These are phyloP conservation scores for Clarias platycephalus DNA, from an alignment of 2,797 vertebrate species.

Conservation along the genomic window DNA sequence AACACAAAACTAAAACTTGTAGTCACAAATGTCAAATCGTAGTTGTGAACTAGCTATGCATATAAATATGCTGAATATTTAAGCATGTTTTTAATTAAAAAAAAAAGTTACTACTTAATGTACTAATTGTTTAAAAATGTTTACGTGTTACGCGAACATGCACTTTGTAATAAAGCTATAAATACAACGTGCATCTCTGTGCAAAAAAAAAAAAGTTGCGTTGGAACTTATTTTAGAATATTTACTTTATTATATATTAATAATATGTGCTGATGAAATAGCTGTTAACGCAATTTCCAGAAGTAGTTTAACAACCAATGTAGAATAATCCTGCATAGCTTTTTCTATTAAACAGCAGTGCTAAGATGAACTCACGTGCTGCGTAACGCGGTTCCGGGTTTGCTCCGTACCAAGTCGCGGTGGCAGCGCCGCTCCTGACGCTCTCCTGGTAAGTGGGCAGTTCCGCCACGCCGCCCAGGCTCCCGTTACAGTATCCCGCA, in stretches of 20 bases:
- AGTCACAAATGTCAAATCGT: background rate
- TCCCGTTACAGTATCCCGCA: slow-evolving; percentile 86
- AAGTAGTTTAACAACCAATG: background rate
- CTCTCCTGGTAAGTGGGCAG: slow-evolving; percentile 86
- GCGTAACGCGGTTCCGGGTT: slow-evolving; percentile 87
- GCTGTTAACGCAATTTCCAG: background rate
- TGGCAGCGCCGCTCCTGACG: slow-evolving; percentile 78
- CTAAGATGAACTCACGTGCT: slow-evolving; percentile 78
- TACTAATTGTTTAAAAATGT: no score
- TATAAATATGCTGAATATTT: background rate
- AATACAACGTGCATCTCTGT: background rate
- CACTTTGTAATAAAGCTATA: background rate
- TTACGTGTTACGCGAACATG: background rate
- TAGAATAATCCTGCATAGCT: background rate
- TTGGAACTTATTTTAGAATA: background rate
- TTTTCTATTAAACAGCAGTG: no score
- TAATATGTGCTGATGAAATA: background rate
- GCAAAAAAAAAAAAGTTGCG: background rate
- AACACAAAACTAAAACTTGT: background rate
- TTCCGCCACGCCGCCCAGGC: slow-evolving; percentile 81
- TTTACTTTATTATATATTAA: background rate
- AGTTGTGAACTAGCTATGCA: background rate
- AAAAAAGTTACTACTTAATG: no score
- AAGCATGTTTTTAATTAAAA: no score
- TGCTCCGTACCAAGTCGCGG: slow-evolving; percentile 85